These are phyloP conservation scores for Julus scanicus DNA, from an alignment of 2,888 invertebrate genomes.

Conservation along the genomic window DNA sequence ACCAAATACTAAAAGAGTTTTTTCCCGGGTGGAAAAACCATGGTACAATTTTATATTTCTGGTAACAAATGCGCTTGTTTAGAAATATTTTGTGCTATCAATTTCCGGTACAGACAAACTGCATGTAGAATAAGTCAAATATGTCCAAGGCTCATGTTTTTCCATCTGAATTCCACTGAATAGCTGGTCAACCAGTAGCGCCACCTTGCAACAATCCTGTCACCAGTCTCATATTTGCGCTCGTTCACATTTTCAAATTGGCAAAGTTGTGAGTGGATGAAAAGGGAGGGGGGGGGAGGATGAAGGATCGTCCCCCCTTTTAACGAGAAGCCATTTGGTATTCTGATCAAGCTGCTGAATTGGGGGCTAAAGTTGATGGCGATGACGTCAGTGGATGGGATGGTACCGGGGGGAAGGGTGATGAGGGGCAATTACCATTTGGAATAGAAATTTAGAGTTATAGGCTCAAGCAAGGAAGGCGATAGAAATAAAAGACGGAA, in stretches of 20 bases:
- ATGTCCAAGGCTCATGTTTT: too few species aligned
- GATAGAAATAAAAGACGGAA: conserved; percentile 40
- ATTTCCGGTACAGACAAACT: too few species aligned
- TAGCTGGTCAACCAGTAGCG: background rate
- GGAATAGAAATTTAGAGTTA: conserved; percentile 35
- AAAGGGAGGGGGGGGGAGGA: background rate
- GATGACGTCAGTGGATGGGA: conserved; percentile 13
- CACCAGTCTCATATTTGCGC: background rate
- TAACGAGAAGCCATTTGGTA: conserved; percentile 39
- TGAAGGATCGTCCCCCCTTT: conserved; percentile 27
- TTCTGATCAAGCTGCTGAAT: conserved; percentile 13
- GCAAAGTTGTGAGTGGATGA: background rate
- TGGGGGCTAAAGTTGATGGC: conserved; percentile 36
- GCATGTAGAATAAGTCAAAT: too few species aligned
- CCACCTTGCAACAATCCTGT: background rate
- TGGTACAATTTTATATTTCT: too few species aligned
- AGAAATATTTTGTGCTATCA: too few species aligned
- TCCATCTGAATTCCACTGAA: too few species aligned
- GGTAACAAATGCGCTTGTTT: too few species aligned
- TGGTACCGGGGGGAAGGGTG: conserved; percentile 1
- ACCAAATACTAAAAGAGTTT: too few species aligned
- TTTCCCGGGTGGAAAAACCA: too few species aligned
- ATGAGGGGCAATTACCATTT: conserved; percentile 39
- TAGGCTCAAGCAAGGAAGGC: conserved; percentile 13
- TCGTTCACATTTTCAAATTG: conserved; percentile 21